Evolutionary conservation across 2,888 invertebrate species (phyloP).

Genomic region (Drosophila anomalata): DNA sequence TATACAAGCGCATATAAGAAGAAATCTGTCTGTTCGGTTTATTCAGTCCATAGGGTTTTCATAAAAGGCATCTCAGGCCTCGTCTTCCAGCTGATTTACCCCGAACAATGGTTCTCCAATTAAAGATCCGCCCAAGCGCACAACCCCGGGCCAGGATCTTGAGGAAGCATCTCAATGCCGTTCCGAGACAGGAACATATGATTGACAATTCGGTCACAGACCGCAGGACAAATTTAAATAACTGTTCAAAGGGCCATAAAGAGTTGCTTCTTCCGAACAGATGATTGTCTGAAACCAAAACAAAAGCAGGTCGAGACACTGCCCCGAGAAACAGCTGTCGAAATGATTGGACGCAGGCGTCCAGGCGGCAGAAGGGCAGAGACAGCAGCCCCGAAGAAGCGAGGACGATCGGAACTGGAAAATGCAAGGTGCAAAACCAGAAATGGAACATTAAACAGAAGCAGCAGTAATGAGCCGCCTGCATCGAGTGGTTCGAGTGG

Average conservation of each 20-base stretch:
- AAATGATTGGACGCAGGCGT: not conserved
- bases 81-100: constrained; percentile 31
- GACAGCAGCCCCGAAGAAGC: not conserved
- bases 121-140: constrained; percentile 30
- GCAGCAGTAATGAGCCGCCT: constrained; percentile 68
- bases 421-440: constrained; percentile 72
- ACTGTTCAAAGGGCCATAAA: constrained; percentile 54
- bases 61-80: constrained; percentile 2
- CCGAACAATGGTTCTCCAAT: constrained; percentile 34
- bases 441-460: constrained; percentile 68
- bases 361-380: not conserved
- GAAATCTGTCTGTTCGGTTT: not conserved
- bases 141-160: constrained; percentile 46
- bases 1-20: not conserved
- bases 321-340: constrained; percentile 71
- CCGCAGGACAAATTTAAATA: constrained; percentile 79
- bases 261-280: constrained; percentile 53
- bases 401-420: constrained; percentile 30
- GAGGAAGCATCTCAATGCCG: constrained; percentile 47
- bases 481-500: constrained; percentile 27
- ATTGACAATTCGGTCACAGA: constrained; percentile 69
- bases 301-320: constrained; percentile 44
- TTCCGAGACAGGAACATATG: constrained; percentile 62
- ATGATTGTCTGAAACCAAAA: constrained; percentile 53
- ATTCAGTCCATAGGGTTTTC: constrained; percentile 1